Base-by-base conservation (phyloP, 2,888 invertebrate species). In the Phalera bucephala region DNA sequence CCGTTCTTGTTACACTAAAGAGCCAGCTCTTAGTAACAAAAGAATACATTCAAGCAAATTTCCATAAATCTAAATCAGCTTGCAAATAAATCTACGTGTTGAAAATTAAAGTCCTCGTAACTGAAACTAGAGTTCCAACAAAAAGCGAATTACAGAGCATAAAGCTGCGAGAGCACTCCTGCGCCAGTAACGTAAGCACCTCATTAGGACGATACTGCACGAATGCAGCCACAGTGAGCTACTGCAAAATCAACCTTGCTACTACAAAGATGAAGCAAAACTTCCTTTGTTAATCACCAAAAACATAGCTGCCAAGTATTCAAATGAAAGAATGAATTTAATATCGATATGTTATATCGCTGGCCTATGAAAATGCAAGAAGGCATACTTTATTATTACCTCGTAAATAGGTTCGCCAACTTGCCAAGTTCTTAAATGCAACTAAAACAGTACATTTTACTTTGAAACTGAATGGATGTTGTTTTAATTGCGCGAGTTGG, bases 121-220 rank as follows among this genome's bases (percentile, higher is more conserved):
- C 17, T 17, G 17, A 5, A 3, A 17, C 17, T 17, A 17, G 11
- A 19, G 29, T 19, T 29, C 17, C 11, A 29, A 29, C 29, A 19
- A 29, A 29, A 19, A 29, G 19, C 29, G 29, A 29, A 29, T 29
- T 29, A 29, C 19, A 6, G 29, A 1, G 19, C 29, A 29, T 19
- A 19, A 11, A 9, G 19, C 29, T 3, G 29, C 7, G 15, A 19
- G 29, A 29, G 17, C 29, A 10, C 19, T 29, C 29, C 3, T 3
- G 17, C 17, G 17, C 5, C 17, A 5, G 17, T n/a, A n/a, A n/a
- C n/a, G n/a, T n/a, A 5, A 17, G 17, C 17, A 17, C 17, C 17
- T 17, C 17, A 17, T 17, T 17, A 17, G 17, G 17, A 17, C 17
- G 29, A 29, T 29, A 29, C 29, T 29, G 29, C 29, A 29, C 11